Base-by-base conservation (phyloP, 2,113 vertebrate species). In the Calyptommatus sinebrachiatus region DNA sequence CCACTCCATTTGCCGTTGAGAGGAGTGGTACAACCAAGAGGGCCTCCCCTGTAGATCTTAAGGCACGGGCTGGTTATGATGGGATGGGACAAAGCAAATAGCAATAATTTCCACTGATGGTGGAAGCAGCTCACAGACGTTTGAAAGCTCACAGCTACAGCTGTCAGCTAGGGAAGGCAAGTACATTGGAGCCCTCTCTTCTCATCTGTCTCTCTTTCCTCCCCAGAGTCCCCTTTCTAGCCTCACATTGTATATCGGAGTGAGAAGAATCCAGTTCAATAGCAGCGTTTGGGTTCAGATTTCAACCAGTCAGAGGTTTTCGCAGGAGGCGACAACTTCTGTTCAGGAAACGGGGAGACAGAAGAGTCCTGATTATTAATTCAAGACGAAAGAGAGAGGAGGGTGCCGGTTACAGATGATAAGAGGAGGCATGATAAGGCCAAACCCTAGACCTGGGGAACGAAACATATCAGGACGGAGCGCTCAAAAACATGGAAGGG, bases 361-460 rank as follows among this genome's bases (percentile, higher is more conserved):
- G 78, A 20, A 28, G 60, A 50, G 60, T 62, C 69, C 78, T 78
- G 69, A 79, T 79, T 41, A 72, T 72, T 79, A 72, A 79, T 79
- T 79, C 78, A 79, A 60, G 69, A 72, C 5, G 60, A 72, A 71
- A 24, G 60, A 41, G 67, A 62, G 77, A 72, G 26, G 77, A 70
- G n/a, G 69, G 67, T 8, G 61, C 8, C 7, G 4, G 67, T 6
- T 70, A 22, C 14, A 31, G 22, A 24, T 65, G 74, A 65, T 62
- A 28, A 3, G 1, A 41, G 74, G 74, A 29, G 9, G 61, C 24
- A 1, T 21, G 74, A 76, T 48, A 46, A 67, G 9, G 53, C 28
- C 50, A 29, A n/a, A 16, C 28, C 24, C 18, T 24, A 20, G 29
- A 26, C 26, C 41, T 41, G 10, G 68, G 41, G 22, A 45, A 2